A percentile compares a stretch with the other conserved stretches of the same genome.
These are phyloP conservation scores for Otis tarda DNA, from an alignment of 2,113 vertebrate genomes.

Conservation along the genomic window DNA sequence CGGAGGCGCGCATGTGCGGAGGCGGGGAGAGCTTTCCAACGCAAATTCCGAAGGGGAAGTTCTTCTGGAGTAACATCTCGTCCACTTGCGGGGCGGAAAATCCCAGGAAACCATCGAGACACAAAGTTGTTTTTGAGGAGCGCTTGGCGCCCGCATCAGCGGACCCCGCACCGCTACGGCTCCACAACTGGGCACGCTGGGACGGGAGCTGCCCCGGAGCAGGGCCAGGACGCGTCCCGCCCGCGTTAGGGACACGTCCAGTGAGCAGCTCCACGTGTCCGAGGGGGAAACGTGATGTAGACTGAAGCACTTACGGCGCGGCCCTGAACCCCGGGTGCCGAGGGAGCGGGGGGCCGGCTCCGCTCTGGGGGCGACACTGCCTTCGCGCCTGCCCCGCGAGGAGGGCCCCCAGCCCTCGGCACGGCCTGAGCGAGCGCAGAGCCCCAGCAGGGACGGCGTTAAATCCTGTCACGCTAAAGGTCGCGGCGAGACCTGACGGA, in stretches of 20 bases:
- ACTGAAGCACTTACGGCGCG: fast-evolving
- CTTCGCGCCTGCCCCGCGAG: too few relatives aligned
- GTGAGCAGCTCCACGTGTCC: fast-evolving
- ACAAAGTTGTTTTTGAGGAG: fast-evolving
- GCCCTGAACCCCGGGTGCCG: neutral
- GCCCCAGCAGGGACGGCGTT: neutral
- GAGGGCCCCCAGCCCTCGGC: neutral
- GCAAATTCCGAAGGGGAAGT: fast-evolving
- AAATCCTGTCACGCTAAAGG: neutral
- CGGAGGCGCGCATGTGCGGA: neutral
- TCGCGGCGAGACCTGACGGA: neutral
- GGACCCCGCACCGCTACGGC: fast-evolving
- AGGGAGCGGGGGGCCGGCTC: neutral
- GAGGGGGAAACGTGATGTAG: fast-evolving
- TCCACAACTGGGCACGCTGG: neutral
- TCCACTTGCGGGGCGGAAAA: fast-evolving
- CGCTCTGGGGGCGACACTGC: fast-evolving
- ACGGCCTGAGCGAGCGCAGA: fast-evolving
- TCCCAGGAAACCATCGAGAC: fast-evolving
- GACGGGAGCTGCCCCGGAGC: fast-evolving
- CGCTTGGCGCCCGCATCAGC: fast-evolving
- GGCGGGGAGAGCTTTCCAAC: fast-evolving
- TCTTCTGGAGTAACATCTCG: fast-evolving
- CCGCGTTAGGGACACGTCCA: fast-evolving
- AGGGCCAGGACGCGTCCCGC: neutral